phyloP scores from a whole-genome alignment of 2,113 vertebrate genomes.

The Cryptoleucopteryx plumbea region DNA sequence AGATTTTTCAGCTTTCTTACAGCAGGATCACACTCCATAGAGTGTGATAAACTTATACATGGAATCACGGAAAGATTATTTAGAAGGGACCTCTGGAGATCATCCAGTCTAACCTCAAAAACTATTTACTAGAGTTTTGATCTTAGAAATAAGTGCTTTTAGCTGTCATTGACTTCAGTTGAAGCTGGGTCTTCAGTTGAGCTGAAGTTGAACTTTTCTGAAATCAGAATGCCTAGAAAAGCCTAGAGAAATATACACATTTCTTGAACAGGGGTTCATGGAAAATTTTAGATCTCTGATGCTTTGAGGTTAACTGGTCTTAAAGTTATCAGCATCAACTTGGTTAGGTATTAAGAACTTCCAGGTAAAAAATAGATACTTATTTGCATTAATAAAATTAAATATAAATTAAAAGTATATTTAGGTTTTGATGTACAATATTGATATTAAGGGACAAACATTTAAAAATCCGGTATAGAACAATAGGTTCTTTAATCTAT shows the following conservation, averaged over 20 bases:
- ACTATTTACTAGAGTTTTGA: neutral
- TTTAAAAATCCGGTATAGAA: neutral
- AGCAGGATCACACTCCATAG: neutral
- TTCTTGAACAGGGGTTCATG: neutral
- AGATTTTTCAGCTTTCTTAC: neutral
- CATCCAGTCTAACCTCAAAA: neutral
- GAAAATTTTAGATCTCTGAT: neutral
- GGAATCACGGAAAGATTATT: neutral
- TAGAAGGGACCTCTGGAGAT: neutral
- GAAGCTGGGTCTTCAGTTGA: neutral
- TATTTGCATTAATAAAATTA: neutral
- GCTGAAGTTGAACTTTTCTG: neutral
- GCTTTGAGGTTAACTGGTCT: neutral
- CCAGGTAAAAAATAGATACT: neutral
- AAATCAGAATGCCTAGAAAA: neutral
- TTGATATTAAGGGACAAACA: neutral
- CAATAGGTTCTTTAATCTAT: neutral
- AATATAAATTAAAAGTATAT: neutral
- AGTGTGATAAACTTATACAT: neutral
- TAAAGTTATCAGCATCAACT: neutral
- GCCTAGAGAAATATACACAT: neutral
- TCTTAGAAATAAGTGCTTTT: neutral
- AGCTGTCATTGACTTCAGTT: neutral
- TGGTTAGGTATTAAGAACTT: neutral
- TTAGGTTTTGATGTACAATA: neutral